These are phyloP conservation scores for Rhadinocentrus ornatus DNA, from an alignment of 2,797 vertebrate genomes.

Conservation along the genomic window DNA sequence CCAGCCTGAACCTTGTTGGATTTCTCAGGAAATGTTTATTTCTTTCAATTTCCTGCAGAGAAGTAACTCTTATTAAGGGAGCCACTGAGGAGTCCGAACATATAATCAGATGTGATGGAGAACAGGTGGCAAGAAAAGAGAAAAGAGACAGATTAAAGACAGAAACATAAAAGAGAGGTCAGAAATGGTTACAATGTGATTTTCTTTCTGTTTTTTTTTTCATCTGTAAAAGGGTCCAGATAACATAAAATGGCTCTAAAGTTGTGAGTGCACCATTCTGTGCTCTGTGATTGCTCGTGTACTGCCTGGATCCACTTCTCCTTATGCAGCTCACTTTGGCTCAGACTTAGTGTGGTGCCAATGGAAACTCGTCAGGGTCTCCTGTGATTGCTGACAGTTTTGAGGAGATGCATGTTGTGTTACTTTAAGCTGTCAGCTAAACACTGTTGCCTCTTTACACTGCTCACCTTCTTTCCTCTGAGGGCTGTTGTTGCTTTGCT, in stretches of 20 bases:
- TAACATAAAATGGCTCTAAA: constrained; percentile 37
- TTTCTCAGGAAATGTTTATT: constrained; percentile 77
- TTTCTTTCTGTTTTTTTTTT: constrained; percentile 20
- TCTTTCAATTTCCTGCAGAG: constrained; percentile 63
- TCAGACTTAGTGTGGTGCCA: constrained; percentile 16
- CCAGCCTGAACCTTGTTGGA: constrained; percentile 69
- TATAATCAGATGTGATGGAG: constrained; percentile 39
- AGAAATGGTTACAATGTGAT: constrained; percentile 5
- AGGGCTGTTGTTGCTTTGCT: constrained; percentile 36
- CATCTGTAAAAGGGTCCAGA: constrained; percentile 23
- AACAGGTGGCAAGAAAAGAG: constrained; percentile 10
- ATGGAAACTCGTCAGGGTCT: constrained; percentile 40
- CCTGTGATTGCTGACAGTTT: constrained; percentile 47
- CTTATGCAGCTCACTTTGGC: constrained; percentile 38
- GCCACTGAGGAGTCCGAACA: constrained; percentile 49
- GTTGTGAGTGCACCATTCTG: constrained; percentile 20
- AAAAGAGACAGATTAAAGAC: not conserved
- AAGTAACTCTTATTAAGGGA: constrained; percentile 71
- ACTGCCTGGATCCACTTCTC: constrained; percentile 14
- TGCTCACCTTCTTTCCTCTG: constrained; percentile 16
- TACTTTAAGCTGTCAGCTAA: constrained; percentile 60
- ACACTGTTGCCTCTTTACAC: constrained; percentile 30
- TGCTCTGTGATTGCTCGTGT: constrained; percentile 40
- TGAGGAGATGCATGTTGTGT: constrained; percentile 34
- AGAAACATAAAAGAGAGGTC: constrained; percentile 15